These are phyloP conservation scores for Osmerus mordax DNA, from an alignment of 2,113 vertebrate species.

Conservation along the genomic window DNA sequence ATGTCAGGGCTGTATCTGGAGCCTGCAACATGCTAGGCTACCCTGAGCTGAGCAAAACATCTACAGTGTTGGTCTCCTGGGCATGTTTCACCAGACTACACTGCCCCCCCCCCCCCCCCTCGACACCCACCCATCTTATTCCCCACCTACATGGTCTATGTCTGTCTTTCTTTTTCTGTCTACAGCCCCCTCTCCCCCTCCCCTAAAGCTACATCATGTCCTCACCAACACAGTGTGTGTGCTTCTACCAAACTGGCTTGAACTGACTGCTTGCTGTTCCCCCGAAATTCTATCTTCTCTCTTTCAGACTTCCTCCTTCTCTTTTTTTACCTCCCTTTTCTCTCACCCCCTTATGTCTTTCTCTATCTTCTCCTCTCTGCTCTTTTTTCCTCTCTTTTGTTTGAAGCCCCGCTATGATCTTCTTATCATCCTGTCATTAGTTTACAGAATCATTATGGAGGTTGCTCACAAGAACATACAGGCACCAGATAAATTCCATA, in stretches of 20 bases:
- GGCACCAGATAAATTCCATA: not conserved
- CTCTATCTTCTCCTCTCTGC: not conserved
- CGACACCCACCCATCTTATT: too few species aligned
- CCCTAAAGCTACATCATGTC: too few species aligned
- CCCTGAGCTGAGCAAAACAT: conserved; percentile 18
- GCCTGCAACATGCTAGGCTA: conserved; percentile 3
- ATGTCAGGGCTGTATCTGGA: conserved; percentile 50
- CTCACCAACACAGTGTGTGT: conserved; percentile 2
- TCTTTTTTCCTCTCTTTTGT: not conserved
- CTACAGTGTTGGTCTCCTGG: conserved; percentile 51
- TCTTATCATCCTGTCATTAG: conserved; percentile 23
- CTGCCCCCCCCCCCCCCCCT: too few species aligned
- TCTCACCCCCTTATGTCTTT: not conserved
- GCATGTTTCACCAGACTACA: conserved; percentile 49
- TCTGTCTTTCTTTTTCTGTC: conserved; percentile 13
- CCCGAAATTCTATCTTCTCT: not conserved
- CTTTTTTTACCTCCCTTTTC: not conserved
- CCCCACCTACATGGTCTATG: not conserved
- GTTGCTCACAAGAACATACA: not conserved
- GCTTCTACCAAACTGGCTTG: not conserved
- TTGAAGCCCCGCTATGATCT: not conserved
- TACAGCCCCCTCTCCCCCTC: not conserved
- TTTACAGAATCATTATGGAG: conserved; percentile 8
- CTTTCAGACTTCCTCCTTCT: not conserved
- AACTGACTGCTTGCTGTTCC: not conserved